phyloP scores from a whole-genome alignment of 2,113 vertebrate species.

The Cairina moschata region DNA sequence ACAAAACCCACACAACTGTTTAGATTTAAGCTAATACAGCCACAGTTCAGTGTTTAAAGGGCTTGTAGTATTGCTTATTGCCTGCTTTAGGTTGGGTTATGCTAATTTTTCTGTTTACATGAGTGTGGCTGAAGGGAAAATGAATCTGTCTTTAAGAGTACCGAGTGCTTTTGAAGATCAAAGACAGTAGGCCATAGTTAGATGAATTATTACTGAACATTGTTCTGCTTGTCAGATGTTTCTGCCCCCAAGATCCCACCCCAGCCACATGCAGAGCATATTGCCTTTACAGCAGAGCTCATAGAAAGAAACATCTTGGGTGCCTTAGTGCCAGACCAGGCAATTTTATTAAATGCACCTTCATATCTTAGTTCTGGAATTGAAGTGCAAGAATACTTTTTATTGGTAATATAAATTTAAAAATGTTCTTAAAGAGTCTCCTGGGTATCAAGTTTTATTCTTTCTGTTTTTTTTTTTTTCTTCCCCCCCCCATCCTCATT shows the following conservation, averaged over 20 bases:
- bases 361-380: not conserved
- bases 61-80: not conserved
- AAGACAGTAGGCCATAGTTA: not conserved
- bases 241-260: not conserved
- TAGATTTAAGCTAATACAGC: not conserved
- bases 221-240: slow-evolving; percentile 14
- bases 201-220: not conserved
- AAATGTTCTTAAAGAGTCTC: not conserved
- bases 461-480: not conserved
- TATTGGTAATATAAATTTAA: not conserved
- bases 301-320: not conserved
- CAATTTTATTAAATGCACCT: not conserved
- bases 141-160: not conserved
- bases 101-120: not conserved
- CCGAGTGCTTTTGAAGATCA: not conserved
- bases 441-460: not conserved
- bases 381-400: not conserved
- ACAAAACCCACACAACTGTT: not conserved
- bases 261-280: not conserved
- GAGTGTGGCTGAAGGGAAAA: slow-evolving; percentile 8
- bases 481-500: not conserved
- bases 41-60: not conserved
- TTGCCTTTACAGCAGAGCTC: not conserved
- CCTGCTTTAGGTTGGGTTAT: not conserved
- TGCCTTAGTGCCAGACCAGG: not conserved